Percentiles rank a stretch among this genome's conserved stretches.
Conservation (phyloP, 2,797 vertebrate genomes). For the Bufotes viridis region DNA sequence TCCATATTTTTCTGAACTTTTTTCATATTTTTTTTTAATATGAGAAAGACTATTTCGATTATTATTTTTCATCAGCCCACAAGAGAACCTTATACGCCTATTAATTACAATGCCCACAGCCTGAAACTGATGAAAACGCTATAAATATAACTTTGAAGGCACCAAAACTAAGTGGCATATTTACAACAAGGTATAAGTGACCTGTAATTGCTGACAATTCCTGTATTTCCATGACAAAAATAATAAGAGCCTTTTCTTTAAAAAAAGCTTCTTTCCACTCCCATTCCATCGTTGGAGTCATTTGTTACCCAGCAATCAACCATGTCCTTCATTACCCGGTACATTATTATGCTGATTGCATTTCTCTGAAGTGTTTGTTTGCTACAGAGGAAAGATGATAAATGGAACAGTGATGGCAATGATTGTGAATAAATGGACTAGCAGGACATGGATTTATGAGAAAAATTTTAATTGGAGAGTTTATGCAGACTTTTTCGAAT, state of each 20-base stretch:
- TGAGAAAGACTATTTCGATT: background rate
- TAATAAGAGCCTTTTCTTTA: constrained; percentile 47
- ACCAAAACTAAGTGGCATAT: background rate
- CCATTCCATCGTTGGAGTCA: constrained; percentile 55
- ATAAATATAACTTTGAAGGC: background rate
- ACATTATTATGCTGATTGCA: constrained; percentile 60
- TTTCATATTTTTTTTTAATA: too few relatives aligned
- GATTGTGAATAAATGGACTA: constrained; percentile 42
- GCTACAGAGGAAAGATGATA: constrained; percentile 54
- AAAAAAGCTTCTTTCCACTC: constrained; percentile 21
- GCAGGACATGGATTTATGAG: constrained; percentile 34
- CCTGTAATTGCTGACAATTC: constrained; percentile 21
- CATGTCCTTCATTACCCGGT: constrained; percentile 57
- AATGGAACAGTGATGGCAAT: constrained; percentile 46
- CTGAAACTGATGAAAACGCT: background rate
- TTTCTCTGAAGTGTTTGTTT: constrained; percentile 61
- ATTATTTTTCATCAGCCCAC: background rate
- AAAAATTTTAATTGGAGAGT: constrained; percentile 44
- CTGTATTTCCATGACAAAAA: constrained; percentile 54
- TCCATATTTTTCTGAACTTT: too few relatives aligned
- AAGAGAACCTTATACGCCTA: background rate
- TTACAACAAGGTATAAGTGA: background rate
- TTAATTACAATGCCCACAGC: background rate
- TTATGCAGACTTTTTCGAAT: constrained; percentile 23
- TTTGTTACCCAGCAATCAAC: constrained; percentile 56